Conservation (phyloP, 2,113 vertebrate species). For the Python bivittatus region DNA sequence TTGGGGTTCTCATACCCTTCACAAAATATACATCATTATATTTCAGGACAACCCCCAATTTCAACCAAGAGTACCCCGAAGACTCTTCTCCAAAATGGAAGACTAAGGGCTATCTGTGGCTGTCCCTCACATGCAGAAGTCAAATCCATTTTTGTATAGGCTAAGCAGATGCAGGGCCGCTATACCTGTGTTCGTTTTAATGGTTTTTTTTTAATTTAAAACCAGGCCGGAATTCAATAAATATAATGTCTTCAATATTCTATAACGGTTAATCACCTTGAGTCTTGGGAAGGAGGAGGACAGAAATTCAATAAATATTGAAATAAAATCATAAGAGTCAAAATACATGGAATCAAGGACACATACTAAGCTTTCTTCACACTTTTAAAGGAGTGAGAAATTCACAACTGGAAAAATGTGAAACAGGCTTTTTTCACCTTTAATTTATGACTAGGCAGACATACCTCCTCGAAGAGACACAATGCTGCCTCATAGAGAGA, state of each 20-base stretch:
- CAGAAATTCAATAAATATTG: not conserved
- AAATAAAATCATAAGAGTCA: not conserved
- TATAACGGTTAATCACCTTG: not conserved
- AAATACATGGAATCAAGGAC: not conserved
- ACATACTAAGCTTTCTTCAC: not conserved
- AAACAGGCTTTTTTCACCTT: not conserved
- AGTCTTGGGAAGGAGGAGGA: not conserved
- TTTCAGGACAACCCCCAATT: not conserved
- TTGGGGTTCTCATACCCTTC: not conserved
- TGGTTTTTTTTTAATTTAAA: not conserved
- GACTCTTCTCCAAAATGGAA: not conserved
- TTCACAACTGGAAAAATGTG: not conserved
- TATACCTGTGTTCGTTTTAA: not conserved
- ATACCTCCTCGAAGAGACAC: slow-evolving; percentile 94
- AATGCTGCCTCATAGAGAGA: slow-evolving; percentile 91
- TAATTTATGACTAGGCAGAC: slow-evolving; percentile 10
- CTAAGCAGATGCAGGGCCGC: not conserved
- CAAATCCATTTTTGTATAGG: not conserved
- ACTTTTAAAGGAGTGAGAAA: not conserved
- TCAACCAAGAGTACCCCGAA: not conserved
- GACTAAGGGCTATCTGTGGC: too few relatives aligned
- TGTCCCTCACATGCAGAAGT: not conserved
- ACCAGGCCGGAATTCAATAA: not conserved
- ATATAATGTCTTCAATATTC: not conserved
- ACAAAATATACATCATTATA: not conserved